Evolutionary conservation across 2,888 invertebrate species (phyloP).

Genomic region (Boloria selene): DNA sequence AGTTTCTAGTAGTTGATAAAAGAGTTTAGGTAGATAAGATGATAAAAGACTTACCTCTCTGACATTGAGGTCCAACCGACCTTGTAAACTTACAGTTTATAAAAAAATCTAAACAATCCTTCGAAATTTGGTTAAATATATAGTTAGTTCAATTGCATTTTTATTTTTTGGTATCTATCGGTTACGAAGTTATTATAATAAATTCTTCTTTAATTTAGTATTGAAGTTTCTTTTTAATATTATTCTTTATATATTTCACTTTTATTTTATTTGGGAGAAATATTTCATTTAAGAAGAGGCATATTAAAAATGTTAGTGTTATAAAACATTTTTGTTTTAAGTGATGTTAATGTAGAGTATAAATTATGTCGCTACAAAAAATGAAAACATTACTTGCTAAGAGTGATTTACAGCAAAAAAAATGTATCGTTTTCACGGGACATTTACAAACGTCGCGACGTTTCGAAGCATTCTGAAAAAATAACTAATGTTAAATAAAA

Average conservation of each 20-base stretch:
- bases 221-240: background rate
- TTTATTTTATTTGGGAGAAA: too few relatives aligned
- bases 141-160: too few relatives aligned
- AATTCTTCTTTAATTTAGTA: background rate
- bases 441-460: constrained; percentile 11
- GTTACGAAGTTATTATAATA: constrained; percentile 4
- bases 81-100: constrained; percentile 48
- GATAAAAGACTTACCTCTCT: constrained; percentile 70
- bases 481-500: background rate
- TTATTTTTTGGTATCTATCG: background rate
- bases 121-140: background rate
- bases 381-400: constrained; percentile 11
- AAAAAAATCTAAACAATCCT: constrained; percentile 5
- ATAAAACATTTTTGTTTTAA: background rate
- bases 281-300: background rate
- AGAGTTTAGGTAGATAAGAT: constrained; percentile 65
- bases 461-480: constrained; percentile 6
- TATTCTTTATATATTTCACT: background rate
- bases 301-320: background rate
- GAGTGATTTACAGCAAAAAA: constrained; percentile 21
- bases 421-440: constrained; percentile 14
- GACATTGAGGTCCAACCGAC: constrained; percentile 66
- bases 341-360: background rate
- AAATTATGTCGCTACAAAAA: constrained; percentile 19
- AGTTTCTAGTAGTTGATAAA: constrained; percentile 60